Conservation (phyloP, 2,888 invertebrate genomes). For the Pollenia labialis region DNA sequence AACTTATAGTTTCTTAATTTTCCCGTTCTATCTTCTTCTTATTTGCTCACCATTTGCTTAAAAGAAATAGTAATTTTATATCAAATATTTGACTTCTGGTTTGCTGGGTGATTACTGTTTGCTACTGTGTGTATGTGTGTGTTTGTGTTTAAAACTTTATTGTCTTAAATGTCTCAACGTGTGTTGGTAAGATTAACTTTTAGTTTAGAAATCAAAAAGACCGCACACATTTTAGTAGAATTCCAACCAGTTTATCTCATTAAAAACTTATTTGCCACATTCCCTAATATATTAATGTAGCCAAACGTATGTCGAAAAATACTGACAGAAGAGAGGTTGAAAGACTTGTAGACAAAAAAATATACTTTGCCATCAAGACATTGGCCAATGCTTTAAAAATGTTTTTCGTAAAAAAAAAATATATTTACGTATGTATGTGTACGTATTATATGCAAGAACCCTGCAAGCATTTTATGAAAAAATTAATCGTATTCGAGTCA, state of each 20-base stretch:
- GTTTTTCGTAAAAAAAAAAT: neutral
- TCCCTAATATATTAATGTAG: neutral
- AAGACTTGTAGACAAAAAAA: neutral
- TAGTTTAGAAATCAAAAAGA: constrained; percentile 58
- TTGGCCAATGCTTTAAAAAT: constrained; percentile 2
- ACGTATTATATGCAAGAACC: no score
- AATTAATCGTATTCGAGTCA: no score
- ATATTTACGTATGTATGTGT: no score
- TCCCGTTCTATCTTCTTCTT: no score
- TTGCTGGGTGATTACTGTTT: no score
- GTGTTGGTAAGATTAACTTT: constrained; percentile 4
- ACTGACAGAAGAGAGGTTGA: neutral
- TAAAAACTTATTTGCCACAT: constrained; percentile 73
- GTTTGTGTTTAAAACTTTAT: neutral
- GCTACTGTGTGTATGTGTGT: neutral
- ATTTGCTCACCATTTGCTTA: no score
- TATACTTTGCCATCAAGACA: constrained; percentile 8
- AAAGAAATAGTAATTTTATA: no score
- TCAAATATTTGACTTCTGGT: no score
- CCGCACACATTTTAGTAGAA: constrained; percentile 56
- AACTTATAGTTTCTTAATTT: no score
- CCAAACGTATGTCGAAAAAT: neutral
- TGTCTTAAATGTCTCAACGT: no score
- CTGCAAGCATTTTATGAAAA: no score
- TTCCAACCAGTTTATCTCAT: constrained; percentile 73